Conservation (phyloP, 2,113 vertebrate species). For the Hirundichthys speculiger region DNA sequence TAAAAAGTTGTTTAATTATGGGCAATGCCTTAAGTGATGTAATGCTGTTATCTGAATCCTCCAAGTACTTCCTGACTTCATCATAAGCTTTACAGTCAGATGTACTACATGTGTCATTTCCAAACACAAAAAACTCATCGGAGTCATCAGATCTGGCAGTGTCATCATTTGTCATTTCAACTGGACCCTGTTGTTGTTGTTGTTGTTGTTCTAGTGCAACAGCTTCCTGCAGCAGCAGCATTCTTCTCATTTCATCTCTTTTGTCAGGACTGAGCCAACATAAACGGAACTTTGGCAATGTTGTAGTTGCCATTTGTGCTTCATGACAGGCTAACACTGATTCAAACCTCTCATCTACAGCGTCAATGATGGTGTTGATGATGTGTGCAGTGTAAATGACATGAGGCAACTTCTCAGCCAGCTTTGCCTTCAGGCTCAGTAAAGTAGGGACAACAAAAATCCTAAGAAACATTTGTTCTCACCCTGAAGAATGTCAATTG, state of each 20-base stretch:
- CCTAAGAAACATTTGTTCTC: conserved; percentile 1
- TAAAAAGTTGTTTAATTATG: too few species aligned
- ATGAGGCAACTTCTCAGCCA: not conserved
- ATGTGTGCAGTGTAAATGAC: not conserved
- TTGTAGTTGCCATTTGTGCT: not conserved
- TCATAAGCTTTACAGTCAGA: not conserved
- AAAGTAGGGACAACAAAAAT: not conserved
- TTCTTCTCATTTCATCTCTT: not conserved
- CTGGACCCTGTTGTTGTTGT: too few species aligned
- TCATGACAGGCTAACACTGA: not conserved
- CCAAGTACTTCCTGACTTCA: not conserved
- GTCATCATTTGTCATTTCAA: not conserved
- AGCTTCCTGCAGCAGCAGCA: not conserved
- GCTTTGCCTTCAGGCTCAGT: too few species aligned
- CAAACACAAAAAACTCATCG: not conserved
- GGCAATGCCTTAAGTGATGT: too few species aligned
- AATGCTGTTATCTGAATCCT: not conserved
- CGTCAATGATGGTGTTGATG: not conserved
- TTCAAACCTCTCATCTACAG: not conserved
- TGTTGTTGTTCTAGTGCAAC: not conserved
- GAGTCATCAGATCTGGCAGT: not conserved
- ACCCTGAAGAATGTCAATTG: not conserved
- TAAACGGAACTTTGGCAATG: not conserved
- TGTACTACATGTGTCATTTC: not conserved
- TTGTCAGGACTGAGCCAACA: not conserved